These are phyloP conservation scores for Goniozus legneri DNA, from an alignment of 1,140 invertebrate genomes.

Conservation along the genomic window DNA sequence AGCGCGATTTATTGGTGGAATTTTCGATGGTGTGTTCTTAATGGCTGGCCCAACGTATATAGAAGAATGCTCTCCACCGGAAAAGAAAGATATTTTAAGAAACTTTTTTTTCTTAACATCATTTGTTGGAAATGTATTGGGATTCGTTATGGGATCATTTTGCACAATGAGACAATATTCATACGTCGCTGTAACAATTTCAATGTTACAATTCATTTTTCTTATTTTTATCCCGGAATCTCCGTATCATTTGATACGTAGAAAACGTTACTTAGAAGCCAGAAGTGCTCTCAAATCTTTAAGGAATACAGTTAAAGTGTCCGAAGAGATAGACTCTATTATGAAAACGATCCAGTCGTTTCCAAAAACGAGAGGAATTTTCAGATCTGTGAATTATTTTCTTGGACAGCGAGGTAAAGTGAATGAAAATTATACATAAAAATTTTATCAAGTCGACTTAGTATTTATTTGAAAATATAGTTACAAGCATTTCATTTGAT, in stretches of 20 bases:
- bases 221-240: conserved; percentile 12
- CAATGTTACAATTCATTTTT: background rate
- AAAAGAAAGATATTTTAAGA: conserved; percentile 63
- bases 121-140: conserved; percentile 60
- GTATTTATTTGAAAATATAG: no score
- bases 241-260: conserved; percentile 9
- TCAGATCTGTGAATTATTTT: background rate
- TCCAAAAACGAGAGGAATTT: background rate
- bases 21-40: conserved; percentile 62
- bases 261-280: conserved; percentile 2
- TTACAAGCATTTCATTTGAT: background rate
- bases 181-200: conserved; percentile 2
- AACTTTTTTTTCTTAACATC: conserved; percentile 58
- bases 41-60: conserved; percentile 62
- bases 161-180: conserved; percentile 43
- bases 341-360: background rate
- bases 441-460: no score
- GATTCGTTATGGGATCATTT: conserved; percentile 61
- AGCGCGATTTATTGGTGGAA: conserved; percentile 55
- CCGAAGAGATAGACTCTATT: background rate
- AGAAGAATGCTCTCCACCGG: conserved; percentile 59
- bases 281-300: conserved; percentile 4
- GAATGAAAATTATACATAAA: no score
- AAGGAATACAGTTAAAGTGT: background rate
- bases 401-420: background rate